Percentiles rank a stretch among this genome's conserved stretches.
Evolutionary conservation across 1,140 invertebrate species (phyloP).

Genomic region (Lamellibrachia luymesi): DNA sequence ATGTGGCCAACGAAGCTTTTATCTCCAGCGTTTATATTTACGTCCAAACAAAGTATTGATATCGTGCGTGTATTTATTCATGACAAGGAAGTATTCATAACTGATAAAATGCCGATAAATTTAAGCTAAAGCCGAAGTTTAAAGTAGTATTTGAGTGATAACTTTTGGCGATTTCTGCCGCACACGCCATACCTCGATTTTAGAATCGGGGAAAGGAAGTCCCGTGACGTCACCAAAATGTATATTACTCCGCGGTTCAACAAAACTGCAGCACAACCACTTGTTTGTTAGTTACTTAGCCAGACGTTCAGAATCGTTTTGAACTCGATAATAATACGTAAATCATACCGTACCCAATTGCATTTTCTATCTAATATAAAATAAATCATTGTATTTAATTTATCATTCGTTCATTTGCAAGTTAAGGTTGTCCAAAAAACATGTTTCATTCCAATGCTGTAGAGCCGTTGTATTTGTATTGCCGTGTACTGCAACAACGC

Average conservation of each 20-base stretch:
- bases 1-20: background rate
- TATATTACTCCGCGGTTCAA: background rate
- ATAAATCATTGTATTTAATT: too few species aligned
- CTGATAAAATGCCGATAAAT: background rate
- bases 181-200: slow-evolving; percentile 3
- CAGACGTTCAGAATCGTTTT: background rate
- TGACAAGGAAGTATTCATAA: background rate
- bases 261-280: background rate
- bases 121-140: background rate
- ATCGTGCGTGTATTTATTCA: background rate
- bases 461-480: too few species aligned
- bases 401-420: too few species aligned
- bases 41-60: background rate
- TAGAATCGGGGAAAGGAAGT: slow-evolving; percentile 4
- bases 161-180: background rate
- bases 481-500: too few species aligned
- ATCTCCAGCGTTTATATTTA: background rate
- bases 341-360: too few species aligned
- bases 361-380: too few species aligned
- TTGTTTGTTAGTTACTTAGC: background rate
- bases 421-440: too few species aligned
- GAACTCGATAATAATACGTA: background rate
- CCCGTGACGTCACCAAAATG: background rate
- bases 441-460: too few species aligned
- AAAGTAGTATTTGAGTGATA: background rate